These are phyloP conservation scores for Notechis scutatus DNA, from an alignment of 2,113 vertebrate genomes.

Conservation along the genomic window DNA sequence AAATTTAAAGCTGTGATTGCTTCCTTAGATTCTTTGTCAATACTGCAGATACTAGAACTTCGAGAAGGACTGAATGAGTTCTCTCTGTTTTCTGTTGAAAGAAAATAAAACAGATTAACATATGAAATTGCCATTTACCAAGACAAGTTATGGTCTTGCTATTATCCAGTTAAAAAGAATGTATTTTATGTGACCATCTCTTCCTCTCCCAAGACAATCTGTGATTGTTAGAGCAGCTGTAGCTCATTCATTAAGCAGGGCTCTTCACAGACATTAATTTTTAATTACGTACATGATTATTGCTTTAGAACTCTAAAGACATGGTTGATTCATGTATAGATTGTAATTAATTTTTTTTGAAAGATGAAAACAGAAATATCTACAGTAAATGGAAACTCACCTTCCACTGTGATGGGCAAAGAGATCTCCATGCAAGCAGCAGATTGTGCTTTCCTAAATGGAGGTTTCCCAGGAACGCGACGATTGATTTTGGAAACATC, in stretches of 20 bases:
- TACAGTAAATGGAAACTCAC: conserved; percentile 69
- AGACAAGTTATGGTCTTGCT: not conserved
- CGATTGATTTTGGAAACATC: conserved; percentile 89
- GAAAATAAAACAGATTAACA: conserved; percentile 2
- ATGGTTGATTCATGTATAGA: not conserved
- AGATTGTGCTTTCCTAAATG: conserved; percentile 98
- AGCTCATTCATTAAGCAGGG: not conserved
- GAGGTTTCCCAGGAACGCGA: conserved; percentile 88
- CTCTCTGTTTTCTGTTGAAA: conserved; percentile 85
- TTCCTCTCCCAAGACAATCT: not conserved
- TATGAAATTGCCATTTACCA: not conserved
- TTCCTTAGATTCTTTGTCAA: conserved; percentile 95
- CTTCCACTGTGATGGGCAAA: conserved; percentile 95
- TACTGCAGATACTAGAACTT: conserved; percentile 97
- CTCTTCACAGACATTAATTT: not conserved
- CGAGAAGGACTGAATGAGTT: conserved; percentile 95
- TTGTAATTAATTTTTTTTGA: not conserved
- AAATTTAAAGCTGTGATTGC: conserved; percentile 90
- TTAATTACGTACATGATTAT: conserved; percentile 19
- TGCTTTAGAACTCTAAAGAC: conserved; percentile 13
- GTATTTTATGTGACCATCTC: not conserved
- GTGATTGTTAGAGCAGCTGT: not conserved
- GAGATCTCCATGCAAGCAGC: conserved; percentile 99
- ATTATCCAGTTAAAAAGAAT: not conserved
- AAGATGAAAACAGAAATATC: conserved; percentile 7